Evolutionary conservation across 1,140 invertebrate genomes (phyloP).

Genomic region (Zaprionus nigranus): DNA sequence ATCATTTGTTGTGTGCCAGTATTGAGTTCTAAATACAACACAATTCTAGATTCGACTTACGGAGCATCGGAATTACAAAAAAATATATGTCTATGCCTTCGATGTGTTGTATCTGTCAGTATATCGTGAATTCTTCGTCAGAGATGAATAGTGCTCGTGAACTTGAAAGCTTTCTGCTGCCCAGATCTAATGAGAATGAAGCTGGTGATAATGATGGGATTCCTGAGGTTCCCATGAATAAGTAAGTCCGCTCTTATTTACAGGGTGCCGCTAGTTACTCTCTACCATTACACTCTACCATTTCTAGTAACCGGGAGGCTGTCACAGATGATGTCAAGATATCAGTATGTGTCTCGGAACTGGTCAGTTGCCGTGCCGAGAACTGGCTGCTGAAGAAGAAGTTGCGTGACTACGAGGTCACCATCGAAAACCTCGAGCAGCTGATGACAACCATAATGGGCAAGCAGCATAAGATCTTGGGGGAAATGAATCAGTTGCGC

Average conservation of each 20-base stretch:
- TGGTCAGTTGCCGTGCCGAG: constrained; percentile 56
- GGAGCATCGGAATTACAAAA: background rate
- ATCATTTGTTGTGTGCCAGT: background rate
- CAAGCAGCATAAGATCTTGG: constrained; percentile 66
- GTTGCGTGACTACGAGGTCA: constrained; percentile 53
- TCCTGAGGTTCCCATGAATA: background rate
- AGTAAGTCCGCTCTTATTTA: constrained; percentile 1
- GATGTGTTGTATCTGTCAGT: constrained; percentile 72
- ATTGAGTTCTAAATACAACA: constrained; percentile 6
- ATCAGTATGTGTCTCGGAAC: constrained; percentile 54
- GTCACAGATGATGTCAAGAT: constrained; percentile 36
- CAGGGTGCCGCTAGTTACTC: too few relatives aligned
- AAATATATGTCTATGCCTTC: background rate
- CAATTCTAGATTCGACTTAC: constrained; percentile 4
- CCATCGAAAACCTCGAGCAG: constrained; percentile 66
- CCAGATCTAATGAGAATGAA: background rate
- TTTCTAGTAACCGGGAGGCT: constrained; percentile 19
- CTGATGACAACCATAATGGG: constrained; percentile 63
- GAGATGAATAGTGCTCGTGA: background rate
- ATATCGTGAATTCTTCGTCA: constrained; percentile 11
- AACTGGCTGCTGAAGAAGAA: constrained; percentile 76
- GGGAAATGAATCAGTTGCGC: constrained; percentile 60
- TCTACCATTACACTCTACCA: background rate
- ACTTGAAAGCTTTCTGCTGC: background rate
- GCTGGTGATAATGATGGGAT: background rate